These are phyloP conservation scores for Bombus pascuorum DNA, from an alignment of 1,140 invertebrate genomes.

Conservation along the genomic window DNA sequence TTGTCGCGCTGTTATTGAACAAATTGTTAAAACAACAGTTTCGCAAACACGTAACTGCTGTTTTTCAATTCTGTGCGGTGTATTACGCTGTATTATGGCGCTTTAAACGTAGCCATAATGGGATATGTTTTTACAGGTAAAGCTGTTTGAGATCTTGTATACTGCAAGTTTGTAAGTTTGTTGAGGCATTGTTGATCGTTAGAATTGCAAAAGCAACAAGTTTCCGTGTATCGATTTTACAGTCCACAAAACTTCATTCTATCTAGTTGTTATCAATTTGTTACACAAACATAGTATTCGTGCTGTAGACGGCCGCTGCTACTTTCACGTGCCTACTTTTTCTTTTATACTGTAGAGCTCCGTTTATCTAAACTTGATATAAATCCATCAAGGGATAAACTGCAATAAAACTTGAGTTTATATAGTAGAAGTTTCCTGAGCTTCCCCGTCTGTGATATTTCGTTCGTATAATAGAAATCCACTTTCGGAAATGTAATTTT, in stretches of 20 bases:
- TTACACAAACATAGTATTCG: not conserved
- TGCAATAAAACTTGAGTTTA: not conserved
- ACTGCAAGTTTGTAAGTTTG: not conserved
- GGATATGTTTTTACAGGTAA: not conserved
- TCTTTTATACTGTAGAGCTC: not conserved
- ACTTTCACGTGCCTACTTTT: not conserved
- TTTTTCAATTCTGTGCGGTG: not conserved
- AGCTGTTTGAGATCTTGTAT: not conserved
- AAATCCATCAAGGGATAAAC: not conserved
- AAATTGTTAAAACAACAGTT: no score
- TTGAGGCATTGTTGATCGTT: not conserved
- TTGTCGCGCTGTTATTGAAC: not conserved
- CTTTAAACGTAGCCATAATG: no score
- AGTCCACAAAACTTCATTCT: not conserved
- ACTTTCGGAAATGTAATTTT: not conserved
- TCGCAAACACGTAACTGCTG: not conserved
- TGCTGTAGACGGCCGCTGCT: no score
- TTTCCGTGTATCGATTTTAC: not conserved
- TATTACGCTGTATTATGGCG: not conserved
- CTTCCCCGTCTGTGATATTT: not conserved
- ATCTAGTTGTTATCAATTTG: not conserved
- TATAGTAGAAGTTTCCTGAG: not conserved
- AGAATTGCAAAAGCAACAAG: constrained; percentile 16
- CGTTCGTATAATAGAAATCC: not conserved
- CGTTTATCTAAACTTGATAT: not conserved